These are phyloP conservation scores for Cephalopholis sonnerati DNA, from an alignment of 2,113 vertebrate genomes.

Conservation along the genomic window DNA sequence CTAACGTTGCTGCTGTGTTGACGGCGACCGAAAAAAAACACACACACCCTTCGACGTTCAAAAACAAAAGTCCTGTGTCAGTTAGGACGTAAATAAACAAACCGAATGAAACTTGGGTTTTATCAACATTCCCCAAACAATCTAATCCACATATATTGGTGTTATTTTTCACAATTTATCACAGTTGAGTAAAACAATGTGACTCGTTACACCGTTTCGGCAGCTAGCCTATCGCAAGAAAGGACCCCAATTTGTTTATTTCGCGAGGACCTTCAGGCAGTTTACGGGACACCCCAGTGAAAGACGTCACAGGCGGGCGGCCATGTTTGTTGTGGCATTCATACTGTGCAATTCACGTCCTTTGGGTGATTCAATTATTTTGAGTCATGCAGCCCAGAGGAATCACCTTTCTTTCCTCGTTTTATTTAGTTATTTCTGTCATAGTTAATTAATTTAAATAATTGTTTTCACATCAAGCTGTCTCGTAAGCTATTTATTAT, in stretches of 20 bases:
- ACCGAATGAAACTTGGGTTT: neutral
- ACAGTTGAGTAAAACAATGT: constrained; percentile 60
- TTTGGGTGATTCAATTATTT: neutral
- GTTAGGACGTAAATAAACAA: constrained; percentile 8
- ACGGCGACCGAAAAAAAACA: constrained; percentile 47
- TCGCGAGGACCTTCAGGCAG: constrained; percentile 80
- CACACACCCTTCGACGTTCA: constrained; percentile 55
- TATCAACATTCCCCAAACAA: constrained; percentile 23
- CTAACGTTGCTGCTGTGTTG: constrained; percentile 39
- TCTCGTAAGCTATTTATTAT: neutral
- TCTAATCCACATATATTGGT: neutral
- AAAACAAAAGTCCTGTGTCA: constrained; percentile 21
- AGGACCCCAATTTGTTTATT: constrained; percentile 85
- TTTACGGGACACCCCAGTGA: constrained; percentile 33
- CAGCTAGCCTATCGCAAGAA: constrained; percentile 58
- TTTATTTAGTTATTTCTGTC: neutral
- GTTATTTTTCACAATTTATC: constrained; percentile 8
- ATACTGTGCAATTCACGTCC: neutral
- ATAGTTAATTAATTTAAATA: neutral
- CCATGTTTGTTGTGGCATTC: constrained; percentile 68
- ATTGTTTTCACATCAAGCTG: neutral
- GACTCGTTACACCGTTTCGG: constrained; percentile 35
- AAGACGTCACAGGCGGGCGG: constrained; percentile 11
- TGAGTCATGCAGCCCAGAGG: neutral
- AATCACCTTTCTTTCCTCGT: neutral